These are phyloP conservation scores for Fundulus diaphanus DNA, from an alignment of 2,797 vertebrate genomes.

Conservation along the genomic window DNA sequence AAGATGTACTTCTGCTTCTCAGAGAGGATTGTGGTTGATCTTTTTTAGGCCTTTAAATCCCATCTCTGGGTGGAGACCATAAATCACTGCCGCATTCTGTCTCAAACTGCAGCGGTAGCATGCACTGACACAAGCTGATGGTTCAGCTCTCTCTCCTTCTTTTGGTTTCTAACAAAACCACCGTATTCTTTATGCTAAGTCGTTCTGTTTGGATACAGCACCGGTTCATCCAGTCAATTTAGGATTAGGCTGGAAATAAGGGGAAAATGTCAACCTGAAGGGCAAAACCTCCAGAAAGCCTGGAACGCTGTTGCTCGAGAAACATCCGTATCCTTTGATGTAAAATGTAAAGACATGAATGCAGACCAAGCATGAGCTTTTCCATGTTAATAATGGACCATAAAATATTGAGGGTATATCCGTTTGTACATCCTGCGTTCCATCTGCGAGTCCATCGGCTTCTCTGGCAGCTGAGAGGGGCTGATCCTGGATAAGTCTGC, in stretches of 20 bases:
- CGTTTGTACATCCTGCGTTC: slow-evolving; percentile 23
- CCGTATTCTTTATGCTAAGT: no score
- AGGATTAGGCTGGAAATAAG: no score
- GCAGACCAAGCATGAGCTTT: neutral
- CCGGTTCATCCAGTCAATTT: no score
- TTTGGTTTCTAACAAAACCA: neutral
- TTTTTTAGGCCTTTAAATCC: neutral
- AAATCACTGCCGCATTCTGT: no score
- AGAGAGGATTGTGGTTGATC: no score
- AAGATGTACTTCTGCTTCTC: no score
- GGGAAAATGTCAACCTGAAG: neutral
- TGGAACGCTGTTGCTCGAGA: neutral
- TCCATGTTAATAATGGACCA: neutral
- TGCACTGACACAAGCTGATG: neutral
- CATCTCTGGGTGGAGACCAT: neutral
- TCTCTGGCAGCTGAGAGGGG: slow-evolving; percentile 59
- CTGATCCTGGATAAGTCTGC: slow-evolving; percentile 70
- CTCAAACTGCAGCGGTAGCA: neutral
- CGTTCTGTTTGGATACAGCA: no score
- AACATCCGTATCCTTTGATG: neutral
- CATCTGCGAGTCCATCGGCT: slow-evolving; percentile 45
- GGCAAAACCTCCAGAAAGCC: neutral
- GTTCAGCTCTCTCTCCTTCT: neutral
- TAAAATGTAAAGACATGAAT: neutral
- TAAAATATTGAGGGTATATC: slow-evolving; percentile 1